Evolutionary conservation across 2,113 vertebrate species (phyloP).

Genomic region (Salvelinus alpinus): DNA sequence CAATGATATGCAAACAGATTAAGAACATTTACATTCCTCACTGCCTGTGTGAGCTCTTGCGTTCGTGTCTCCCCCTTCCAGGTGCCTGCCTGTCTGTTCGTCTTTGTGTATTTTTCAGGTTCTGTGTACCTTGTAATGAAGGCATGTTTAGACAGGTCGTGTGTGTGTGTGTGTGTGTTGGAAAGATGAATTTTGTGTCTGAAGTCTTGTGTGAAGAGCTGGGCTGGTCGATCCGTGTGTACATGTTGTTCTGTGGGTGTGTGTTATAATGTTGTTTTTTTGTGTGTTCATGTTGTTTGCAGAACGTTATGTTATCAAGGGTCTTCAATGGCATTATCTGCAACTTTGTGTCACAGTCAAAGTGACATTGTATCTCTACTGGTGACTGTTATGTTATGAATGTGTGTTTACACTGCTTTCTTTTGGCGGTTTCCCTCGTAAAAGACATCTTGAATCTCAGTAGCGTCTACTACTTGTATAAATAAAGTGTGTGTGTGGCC

Average conservation of each 20-base stretch:
- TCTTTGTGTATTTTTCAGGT: conserved; percentile 11
- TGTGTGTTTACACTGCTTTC: too few relatives aligned
- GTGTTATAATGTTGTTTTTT: too few relatives aligned
- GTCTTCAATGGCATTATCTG: too few relatives aligned
- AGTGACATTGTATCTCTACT: too few relatives aligned
- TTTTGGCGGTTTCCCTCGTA: too few relatives aligned
- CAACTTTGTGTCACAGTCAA: too few relatives aligned
- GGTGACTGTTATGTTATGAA: too few relatives aligned
- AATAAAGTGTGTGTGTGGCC: too few relatives aligned
- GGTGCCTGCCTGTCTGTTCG: conserved; percentile 23
- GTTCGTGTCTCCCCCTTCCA: background rate
- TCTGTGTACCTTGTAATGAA: conserved; percentile 21
- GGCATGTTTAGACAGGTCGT: conserved; percentile 59
- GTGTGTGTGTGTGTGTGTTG: conserved; percentile 20
- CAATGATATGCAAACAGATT: background rate
- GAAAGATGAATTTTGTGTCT: conserved; percentile 2
- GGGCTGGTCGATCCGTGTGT: background rate
- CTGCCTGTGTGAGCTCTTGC: background rate
- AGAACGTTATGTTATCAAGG: too few relatives aligned
- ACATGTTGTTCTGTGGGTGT: conserved; percentile 45
- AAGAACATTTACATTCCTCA: background rate
- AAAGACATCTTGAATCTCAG: too few relatives aligned
- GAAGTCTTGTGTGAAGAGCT: conserved; percentile 24
- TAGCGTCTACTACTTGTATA: too few relatives aligned
- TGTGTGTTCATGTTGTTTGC: too few relatives aligned